Base-by-base conservation (phyloP, 2,113 vertebrate species). In the Paralichthys olivaceus region DNA sequence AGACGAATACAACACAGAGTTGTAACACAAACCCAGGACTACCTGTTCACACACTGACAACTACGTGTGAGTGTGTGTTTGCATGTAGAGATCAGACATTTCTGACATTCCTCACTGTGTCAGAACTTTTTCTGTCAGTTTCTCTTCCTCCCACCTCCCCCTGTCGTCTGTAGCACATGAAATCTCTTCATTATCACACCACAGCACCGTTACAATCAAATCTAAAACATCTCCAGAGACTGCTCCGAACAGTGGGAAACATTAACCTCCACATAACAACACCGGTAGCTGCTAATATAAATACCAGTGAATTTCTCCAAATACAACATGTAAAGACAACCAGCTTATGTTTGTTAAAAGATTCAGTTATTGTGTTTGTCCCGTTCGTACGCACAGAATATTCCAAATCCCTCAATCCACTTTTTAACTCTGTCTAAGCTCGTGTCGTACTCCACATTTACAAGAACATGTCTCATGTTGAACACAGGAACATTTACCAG, bases 21-120 rank as follows among this genome's bases (percentile, higher is more conserved):
- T 22, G 65, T 29, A 17, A 76, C n/a, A 28, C 72, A 22, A 63
- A 26, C 62, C 19, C 29, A 57, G 2, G 56, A 49, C 34, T 14
- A 29, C 32, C 43, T 20, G 59, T 45, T 64, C 51, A 37, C 62
- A 71, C 32, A 15, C 72, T 59, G 7, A 43, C 56, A 71, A 66
- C 45, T 29, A 20, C 29, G 47, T 77, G 71, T 17, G 63, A 71
- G 63, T 55, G 3, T 74, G 73, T 37, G 54, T 76, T 79, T 71
- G 51, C 64, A 69, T 59, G 45, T 12, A 26, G 53, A 29, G 28
- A 12, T 23, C 49, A 79, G 69, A 81, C 70, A 85, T 85, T 81
- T 85, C 69, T 83, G 45, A 78, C 88, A 82, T 86, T 88, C 77
- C 63, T 79, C 3, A 1, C 37, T 56, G 28, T 67, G 81, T 66